Conservation (phyloP, 2,113 vertebrate genomes). For the Gymnarchus niloticus region DNA sequence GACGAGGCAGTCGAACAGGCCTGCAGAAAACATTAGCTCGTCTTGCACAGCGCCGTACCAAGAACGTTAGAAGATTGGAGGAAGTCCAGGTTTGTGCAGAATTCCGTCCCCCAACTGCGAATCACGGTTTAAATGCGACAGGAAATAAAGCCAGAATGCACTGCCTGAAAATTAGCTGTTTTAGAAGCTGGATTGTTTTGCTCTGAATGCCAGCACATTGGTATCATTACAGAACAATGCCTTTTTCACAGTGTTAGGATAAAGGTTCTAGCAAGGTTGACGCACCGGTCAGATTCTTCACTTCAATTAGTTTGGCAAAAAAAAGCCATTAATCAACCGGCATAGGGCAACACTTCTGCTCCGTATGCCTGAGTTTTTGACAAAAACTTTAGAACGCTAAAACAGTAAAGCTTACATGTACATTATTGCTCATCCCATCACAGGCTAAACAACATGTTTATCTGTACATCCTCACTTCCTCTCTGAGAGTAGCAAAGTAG, state of each 20-base stretch:
- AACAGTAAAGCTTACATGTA: neutral
- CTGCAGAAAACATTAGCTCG: neutral
- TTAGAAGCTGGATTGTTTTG: neutral
- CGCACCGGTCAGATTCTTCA: constrained; percentile 30
- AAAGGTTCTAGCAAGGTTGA: constrained; percentile 36
- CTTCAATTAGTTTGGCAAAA: neutral
- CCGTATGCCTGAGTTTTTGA: neutral
- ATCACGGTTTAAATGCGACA: neutral
- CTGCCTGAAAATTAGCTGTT: neutral
- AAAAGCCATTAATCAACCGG: neutral
- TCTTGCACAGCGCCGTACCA: too few species aligned
- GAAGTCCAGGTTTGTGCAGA: neutral
- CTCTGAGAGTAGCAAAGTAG: neutral
- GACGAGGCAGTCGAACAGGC: neutral
- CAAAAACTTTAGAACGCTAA: neutral
- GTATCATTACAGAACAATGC: constrained; percentile 45
- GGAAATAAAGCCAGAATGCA: neutral
- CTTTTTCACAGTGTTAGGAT: constrained; percentile 34
- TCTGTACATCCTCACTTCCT: constrained; percentile 9
- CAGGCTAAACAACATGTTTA: neutral
- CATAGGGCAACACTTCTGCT: neutral
- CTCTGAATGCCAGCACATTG: constrained; percentile 36
- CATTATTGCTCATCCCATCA: neutral
- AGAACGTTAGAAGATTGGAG: neutral
- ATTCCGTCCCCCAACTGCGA: neutral